Conservation (phyloP, 2,797 vertebrate species). For the Tauraco hartlaubi region DNA sequence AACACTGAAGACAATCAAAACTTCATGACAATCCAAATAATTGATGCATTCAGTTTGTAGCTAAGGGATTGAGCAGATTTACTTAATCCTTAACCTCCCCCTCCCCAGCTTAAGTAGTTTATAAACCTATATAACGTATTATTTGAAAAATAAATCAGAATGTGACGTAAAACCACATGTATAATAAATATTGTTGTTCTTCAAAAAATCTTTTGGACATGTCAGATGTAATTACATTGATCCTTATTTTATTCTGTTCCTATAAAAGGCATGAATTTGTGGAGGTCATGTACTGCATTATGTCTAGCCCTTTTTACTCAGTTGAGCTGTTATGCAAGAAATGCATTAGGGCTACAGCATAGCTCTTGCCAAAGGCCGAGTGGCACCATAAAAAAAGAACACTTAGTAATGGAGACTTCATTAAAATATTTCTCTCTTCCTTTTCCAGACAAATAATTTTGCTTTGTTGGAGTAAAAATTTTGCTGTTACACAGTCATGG, state of each 20-base stretch:
- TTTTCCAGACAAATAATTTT: not conserved
- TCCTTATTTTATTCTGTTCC: constrained; percentile 68
- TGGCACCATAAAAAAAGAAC: constrained; percentile 18
- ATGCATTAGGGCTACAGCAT: constrained; percentile 23
- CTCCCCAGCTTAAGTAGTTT: constrained; percentile 48
- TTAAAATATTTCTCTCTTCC: constrained; percentile 39
- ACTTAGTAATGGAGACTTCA: not conserved
- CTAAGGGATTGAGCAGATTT: constrained; percentile 73
- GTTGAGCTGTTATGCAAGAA: constrained; percentile 53
- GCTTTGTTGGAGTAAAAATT: constrained; percentile 1
- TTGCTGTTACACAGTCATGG: not conserved
- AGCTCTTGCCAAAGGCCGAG: constrained; percentile 30
- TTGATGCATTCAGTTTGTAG: constrained; percentile 68
- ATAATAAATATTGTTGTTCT: constrained; percentile 57
- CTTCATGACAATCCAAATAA: constrained; percentile 59
- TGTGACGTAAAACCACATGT: constrained; percentile 46
- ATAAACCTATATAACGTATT: constrained; percentile 47
- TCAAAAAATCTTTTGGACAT: constrained; percentile 64
- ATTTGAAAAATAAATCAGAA: constrained; percentile 71
- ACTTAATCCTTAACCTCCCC: constrained; percentile 44
- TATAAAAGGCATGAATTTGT: constrained; percentile 62
- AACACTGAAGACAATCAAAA: constrained; percentile 56
- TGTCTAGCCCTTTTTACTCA: constrained; percentile 53
- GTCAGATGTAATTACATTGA: constrained; percentile 62
- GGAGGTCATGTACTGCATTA: constrained; percentile 61